phyloP scores from a whole-genome alignment of 2,113 vertebrate genomes.

The Mustela nigripes region DNA sequence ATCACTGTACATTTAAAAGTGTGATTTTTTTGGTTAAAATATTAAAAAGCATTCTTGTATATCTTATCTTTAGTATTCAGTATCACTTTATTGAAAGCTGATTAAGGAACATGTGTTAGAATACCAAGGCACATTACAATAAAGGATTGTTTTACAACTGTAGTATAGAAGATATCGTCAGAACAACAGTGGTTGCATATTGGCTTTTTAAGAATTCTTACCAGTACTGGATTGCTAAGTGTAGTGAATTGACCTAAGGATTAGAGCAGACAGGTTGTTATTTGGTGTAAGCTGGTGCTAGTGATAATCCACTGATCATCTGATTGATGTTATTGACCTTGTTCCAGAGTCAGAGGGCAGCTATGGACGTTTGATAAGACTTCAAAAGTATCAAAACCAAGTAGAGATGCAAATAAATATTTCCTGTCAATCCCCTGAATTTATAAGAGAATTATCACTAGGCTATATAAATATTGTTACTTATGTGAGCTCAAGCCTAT shows the following conservation, averaged over 20 bases:
- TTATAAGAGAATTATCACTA: neutral
- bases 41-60: neutral
- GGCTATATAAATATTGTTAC: neutral
- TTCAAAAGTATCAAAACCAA: conserved; percentile 29
- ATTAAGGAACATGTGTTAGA: neutral
- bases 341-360: neutral
- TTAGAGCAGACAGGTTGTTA: conserved; percentile 82
- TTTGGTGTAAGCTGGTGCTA: conserved; percentile 78
- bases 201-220: conserved; percentile 46
- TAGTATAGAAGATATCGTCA: neutral
- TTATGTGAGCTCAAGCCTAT: neutral
- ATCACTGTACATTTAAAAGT: conserved; percentile 20
- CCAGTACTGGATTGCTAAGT: conserved; percentile 3
- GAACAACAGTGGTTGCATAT: neutral
- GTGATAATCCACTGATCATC: conserved; percentile 79
- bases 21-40: neutral
- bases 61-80: conserved; percentile 54
- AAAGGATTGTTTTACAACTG: neutral
- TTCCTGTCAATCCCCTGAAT: neutral
- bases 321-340: conserved; percentile 80
- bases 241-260: conserved; percentile 78
- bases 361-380: conserved; percentile 64
- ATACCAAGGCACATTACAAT: neutral
- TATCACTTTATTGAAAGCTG: conserved; percentile 38
- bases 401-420: neutral